phyloP scores from a whole-genome alignment of 1,140 invertebrate genomes.

The Phthorimaea operculella region DNA sequence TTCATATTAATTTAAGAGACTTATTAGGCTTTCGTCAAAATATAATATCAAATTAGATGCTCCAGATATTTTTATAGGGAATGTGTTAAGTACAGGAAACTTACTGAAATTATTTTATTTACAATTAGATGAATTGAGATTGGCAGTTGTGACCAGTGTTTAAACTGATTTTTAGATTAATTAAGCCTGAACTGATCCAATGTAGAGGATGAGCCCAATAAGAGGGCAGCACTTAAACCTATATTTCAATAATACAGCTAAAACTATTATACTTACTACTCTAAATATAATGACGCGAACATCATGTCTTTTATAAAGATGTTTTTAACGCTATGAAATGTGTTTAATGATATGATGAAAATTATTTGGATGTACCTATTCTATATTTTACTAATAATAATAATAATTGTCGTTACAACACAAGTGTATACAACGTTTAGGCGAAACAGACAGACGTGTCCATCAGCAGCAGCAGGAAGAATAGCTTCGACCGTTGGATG shows the following conservation, averaged over 20 bases:
- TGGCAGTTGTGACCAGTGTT: too few relatives aligned
- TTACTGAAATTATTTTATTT: too few relatives aligned
- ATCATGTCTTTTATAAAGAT: constrained; percentile 35
- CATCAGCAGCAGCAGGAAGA: too few relatives aligned
- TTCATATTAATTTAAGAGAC: too few relatives aligned
- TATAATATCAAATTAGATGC: too few relatives aligned
- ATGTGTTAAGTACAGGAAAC: too few relatives aligned
- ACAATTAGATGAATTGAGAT: too few relatives aligned
- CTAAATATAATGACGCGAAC: constrained; percentile 33
- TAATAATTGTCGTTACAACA: constrained; percentile 19
- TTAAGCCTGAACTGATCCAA: too few relatives aligned
- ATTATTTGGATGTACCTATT: constrained; percentile 34
- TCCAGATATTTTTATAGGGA: too few relatives aligned
- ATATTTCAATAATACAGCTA: constrained; percentile 18
- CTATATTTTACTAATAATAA: constrained; percentile 19
- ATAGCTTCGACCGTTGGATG: too few relatives aligned
- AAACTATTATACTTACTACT: constrained; percentile 25
- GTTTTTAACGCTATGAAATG: constrained; percentile 38
- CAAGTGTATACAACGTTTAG: constrained; percentile 11
- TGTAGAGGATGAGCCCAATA: constrained; percentile 15
- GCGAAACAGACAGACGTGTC: constrained; percentile 12
- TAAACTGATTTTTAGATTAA: too few relatives aligned
- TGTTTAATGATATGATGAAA: constrained; percentile 52
- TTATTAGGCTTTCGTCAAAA: too few relatives aligned
- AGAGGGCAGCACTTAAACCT: constrained; percentile 29